A percentile compares a stretch with the other conserved stretches of the same genome.
Evolutionary conservation across 2,888 invertebrate species (phyloP).

Genomic region (Sturmia bella): DNA sequence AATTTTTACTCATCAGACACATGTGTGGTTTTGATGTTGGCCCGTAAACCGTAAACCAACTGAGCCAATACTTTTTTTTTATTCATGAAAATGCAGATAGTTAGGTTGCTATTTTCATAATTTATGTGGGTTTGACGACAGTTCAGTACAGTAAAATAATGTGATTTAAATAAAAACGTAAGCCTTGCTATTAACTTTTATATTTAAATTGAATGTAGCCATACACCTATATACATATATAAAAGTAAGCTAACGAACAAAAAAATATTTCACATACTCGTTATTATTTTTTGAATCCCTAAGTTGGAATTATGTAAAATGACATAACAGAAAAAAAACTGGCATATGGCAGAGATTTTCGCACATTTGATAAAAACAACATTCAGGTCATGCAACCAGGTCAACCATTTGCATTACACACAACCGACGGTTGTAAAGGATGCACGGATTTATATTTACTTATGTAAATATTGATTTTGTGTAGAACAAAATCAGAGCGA

Average conservation of each 20-base stretch:
- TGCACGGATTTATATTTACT: slow-evolving; percentile 22
- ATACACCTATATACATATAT: background rate
- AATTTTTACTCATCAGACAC: too few relatives aligned
- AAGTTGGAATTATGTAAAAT: slow-evolving; percentile 67
- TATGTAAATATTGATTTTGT: slow-evolving; percentile 30
- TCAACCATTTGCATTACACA: slow-evolving; percentile 50
- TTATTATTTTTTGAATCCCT: slow-evolving; percentile 60
- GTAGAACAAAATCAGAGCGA: slow-evolving; percentile 35
- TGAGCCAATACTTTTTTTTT: too few relatives aligned
- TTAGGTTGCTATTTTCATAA: too few relatives aligned
- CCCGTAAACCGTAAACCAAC: too few relatives aligned
- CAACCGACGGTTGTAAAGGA: slow-evolving; percentile 8
- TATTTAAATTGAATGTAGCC: background rate
- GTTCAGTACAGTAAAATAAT: too few relatives aligned
- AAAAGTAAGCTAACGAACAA: slow-evolving; percentile 1
- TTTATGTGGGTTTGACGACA: too few relatives aligned
- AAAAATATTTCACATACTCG: slow-evolving; percentile 20
- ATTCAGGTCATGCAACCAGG: slow-evolving; percentile 68
- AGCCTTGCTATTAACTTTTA: background rate
- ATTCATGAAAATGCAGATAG: too few relatives aligned
- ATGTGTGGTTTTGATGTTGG: too few relatives aligned
- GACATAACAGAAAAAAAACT: slow-evolving; percentile 56
- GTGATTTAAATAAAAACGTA: too few relatives aligned
- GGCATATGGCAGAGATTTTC: slow-evolving; percentile 67
- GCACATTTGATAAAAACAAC: slow-evolving; percentile 51